Percentiles rank a stretch among this genome's conserved stretches.
Conservation (phyloP, 2,797 vertebrate species). For the Danio jaintianensis region DNA sequence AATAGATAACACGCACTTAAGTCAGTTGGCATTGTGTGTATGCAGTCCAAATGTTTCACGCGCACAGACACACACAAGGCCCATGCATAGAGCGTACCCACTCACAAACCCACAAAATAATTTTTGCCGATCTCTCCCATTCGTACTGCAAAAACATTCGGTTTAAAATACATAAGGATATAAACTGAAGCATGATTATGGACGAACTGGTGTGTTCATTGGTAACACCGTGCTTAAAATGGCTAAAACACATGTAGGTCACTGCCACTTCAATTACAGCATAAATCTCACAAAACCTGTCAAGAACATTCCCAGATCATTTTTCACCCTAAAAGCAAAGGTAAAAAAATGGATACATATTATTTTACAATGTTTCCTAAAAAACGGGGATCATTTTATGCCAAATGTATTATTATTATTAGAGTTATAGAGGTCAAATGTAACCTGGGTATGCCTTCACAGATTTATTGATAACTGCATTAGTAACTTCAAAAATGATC, state of each 20-base stretch:
- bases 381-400: background rate
- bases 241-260: background rate
- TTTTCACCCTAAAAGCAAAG: background rate
- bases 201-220: background rate
- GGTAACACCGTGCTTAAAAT: background rate
- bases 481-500: background rate
- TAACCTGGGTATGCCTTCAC: constrained; percentile 16
- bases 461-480: background rate
- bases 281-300: background rate
- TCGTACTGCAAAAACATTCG: constrained; percentile 31
- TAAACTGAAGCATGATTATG: constrained; percentile 21
- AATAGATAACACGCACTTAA: constrained; percentile 62
- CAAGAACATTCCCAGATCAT: constrained; percentile 14
- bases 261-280: background rate
- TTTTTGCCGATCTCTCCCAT: constrained; percentile 37
- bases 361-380: background rate
- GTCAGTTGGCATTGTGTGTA: constrained; percentile 78
- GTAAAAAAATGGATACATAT: background rate
- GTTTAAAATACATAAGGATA: constrained; percentile 10
- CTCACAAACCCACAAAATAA: constrained; percentile 51
- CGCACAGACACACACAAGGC: constrained; percentile 58
- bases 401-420: no score
- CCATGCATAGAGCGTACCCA: constrained; percentile 11
- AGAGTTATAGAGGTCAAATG: background rate
- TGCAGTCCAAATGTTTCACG: constrained; percentile 53